Evolutionary conservation across 2,797 vertebrate genomes (phyloP), one percentile per base, ranked within the genome.

Genomic region (Craterocephalus amniculus): DNA sequence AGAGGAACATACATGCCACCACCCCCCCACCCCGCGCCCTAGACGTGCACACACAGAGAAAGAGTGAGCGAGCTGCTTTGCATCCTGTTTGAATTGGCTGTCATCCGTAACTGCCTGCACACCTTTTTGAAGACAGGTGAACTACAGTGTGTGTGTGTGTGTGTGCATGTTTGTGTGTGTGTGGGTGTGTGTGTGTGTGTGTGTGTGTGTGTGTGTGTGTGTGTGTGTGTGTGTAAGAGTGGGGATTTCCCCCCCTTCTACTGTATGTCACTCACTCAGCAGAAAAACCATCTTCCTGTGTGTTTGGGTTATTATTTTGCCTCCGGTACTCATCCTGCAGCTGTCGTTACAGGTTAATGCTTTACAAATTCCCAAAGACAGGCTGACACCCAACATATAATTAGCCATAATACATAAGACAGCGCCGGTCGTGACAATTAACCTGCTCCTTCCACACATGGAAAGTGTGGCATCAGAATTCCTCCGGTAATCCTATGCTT

Each of bases 1-100:
- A 76, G 76, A 86, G 88, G 87, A 89, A 88, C 88, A 87, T 83
- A 87, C 80, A 88, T 84, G 90, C 80, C 89, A 80, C 83, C 86
- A 73, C 88, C 86, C 83, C 77, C 79, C 77, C 88, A 84, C 72
- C 76, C 81, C 67, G 29, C 52, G 31, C 72, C 57, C 62, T 26
- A 59, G 51, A 78, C 54, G 56, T 2, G 43, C 29, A 72, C 16
- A 31, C 35, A 40, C 5, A 4, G n/a, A 31, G 36, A 57, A 57
- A n/a, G 65, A 83, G 78, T 12, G 20, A 65, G 82, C 51, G 3
- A 76, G 77, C 87, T 91, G 31, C 83, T 92, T 92, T 92, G 90
- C 91, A 93, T 93, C 88, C 89, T 89, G 89, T 94, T 92, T 92
- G 91, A 92, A 89, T 92, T 81, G 88, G 83, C 90, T 88, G 86